Percentiles rank a stretch among this genome's conserved stretches.
Conservation (phyloP, 2,888 invertebrate species). For the Blastobasis adustella region DNA sequence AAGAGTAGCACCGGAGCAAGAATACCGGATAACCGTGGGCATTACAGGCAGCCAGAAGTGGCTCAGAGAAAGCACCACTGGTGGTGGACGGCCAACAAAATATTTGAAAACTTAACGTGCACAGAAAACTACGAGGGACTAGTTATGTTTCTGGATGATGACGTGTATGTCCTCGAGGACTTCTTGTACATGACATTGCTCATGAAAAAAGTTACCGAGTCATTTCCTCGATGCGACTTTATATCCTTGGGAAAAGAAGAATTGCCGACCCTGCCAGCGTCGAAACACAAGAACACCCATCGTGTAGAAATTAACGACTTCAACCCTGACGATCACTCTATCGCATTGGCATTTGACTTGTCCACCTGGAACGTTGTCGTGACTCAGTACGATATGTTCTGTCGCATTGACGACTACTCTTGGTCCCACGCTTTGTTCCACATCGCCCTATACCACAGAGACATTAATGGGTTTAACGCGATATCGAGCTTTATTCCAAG, state of each 20-base stretch:
- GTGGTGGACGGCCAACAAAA: constrained; percentile 53
- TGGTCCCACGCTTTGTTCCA: constrained; percentile 41
- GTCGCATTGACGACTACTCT: constrained; percentile 38
- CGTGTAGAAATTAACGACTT: constrained; percentile 27
- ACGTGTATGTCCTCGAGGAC: constrained; percentile 37
- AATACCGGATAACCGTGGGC: constrained; percentile 33
- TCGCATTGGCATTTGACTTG: constrained; percentile 36
- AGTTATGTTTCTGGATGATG: constrained; percentile 37
- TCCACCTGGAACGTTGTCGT: constrained; percentile 39
- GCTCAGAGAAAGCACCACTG: constrained; percentile 41
- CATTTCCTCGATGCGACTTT: constrained; percentile 33
- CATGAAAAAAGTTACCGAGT: constrained; percentile 32
- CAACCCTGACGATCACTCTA: constrained; percentile 32
- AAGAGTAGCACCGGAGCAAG: constrained; percentile 26
- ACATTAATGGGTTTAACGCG: constrained; percentile 34
- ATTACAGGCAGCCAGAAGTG: constrained; percentile 28
- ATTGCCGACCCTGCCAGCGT: constrained; percentile 3
- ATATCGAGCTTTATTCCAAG: constrained; percentile 33
- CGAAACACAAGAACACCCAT: constrained; percentile 15
- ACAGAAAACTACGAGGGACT: constrained; percentile 26
- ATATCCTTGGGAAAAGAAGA: constrained; percentile 27
- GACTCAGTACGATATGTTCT: constrained; percentile 43
- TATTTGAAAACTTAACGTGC: constrained; percentile 34
- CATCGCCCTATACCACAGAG: constrained; percentile 33
- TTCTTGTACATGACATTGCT: constrained; percentile 38